Evolutionary conservation across 2,797 vertebrate species (phyloP), one percentile per base, ranked within the genome.

Genomic region (Yasuhikotakia modesta): DNA sequence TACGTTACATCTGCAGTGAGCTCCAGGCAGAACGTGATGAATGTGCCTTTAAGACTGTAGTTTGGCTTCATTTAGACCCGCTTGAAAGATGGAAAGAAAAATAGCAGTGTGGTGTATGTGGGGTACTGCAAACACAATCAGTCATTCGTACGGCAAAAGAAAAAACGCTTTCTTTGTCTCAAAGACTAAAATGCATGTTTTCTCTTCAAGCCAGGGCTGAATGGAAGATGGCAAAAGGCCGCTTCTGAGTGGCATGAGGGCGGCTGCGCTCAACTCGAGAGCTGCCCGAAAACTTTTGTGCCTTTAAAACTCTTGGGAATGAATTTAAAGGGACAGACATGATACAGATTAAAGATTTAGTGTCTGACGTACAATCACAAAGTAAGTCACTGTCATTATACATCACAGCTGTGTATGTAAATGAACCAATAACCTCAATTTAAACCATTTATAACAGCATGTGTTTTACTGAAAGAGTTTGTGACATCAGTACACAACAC

Each of bases 41-140:
- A 94, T 94, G 93, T 92, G 91, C 92, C 92, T 93, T 94, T 92
- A 94, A 93, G 91, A 87, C 89, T 91, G 90, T 91, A 88, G 92
- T 91, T 92, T 91, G 92, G 89, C 91, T 92, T 90, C 92, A 91
- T 93, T 93, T 92, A 93, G 92, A 92, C 87, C 90, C 89, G 90
- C 90, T 91, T 84, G 90, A 87, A 92, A 91, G 82, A 85, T 83
- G 77, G 82, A 92, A 88, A 92, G 88, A 91, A 89, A 92, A 93
- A 91, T 90, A 88, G 90, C 91, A 91, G 87, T 87, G 88, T 79
- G 87, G 89, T 91, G 89, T 91, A 79, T 76, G 88, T 91, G 87
- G 90, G 87, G 89, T 90, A 89, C 86, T 86, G 89, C 90, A 91
- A 92, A 93, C 73, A 91, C 91, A 90, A 94, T 93, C 92, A 92